Evolutionary conservation across 1,140 invertebrate genomes (phyloP).

Genomic region (Coenobita brevimanus): DNA sequence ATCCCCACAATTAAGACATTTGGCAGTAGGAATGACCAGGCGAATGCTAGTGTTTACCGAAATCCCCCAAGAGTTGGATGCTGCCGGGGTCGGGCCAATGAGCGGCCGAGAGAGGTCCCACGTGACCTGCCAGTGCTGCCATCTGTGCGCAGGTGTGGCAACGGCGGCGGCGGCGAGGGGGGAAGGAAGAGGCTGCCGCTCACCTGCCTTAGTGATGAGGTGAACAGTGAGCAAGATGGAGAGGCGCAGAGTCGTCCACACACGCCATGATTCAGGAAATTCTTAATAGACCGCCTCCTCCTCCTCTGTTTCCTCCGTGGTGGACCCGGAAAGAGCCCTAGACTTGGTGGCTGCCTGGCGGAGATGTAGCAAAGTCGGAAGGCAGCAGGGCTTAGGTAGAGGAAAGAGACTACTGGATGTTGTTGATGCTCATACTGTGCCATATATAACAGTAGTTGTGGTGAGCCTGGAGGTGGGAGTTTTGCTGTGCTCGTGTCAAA

Average conservation of each 20-base stretch:
- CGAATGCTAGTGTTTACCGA: conserved; percentile 29
- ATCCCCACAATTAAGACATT: conserved; percentile 9
- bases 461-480: conserved; percentile 30
- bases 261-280: conserved; percentile 62
- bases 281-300: conserved; percentile 41
- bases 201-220: conserved; percentile 59
- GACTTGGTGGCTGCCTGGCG: conserved; percentile 7
- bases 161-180: neutral
- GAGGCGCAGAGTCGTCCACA: conserved; percentile 55
- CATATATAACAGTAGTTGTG: conserved; percentile 52
- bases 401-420: conserved; percentile 33
- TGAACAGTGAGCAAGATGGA: conserved; percentile 66
- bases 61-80: conserved; percentile 36
- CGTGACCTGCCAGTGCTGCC: conserved; percentile 62
- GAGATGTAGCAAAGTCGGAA: conserved; percentile 36
- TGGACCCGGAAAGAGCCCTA: too few relatives aligned
- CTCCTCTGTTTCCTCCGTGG: neutral
- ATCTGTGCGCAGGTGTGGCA: conserved; percentile 51
- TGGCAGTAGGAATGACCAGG: neutral
- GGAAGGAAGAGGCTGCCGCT: conserved; percentile 24
- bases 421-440: conserved; percentile 42
- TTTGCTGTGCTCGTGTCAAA: conserved; percentile 51
- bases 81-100: conserved; percentile 36
- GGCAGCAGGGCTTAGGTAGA: conserved; percentile 11
- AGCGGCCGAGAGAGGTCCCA: conserved; percentile 41